Conservation (phyloP, 2,797 vertebrate genomes). For the Lepidocolaptes lacrymiger region DNA sequence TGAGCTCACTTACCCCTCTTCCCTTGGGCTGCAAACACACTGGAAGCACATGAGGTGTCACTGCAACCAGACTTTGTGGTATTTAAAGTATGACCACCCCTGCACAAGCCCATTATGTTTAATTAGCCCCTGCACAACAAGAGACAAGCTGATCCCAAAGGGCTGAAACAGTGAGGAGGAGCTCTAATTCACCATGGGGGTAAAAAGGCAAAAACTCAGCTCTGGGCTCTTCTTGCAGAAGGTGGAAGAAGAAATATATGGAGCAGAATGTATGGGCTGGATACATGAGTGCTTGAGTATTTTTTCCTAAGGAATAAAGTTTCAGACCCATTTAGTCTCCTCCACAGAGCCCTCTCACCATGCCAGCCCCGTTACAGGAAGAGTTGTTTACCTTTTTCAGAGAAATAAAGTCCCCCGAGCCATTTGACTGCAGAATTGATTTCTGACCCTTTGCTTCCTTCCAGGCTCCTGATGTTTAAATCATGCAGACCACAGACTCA, state of each 20-base stretch:
- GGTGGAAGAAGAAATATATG: rapidly evolving
- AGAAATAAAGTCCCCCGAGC: background rate
- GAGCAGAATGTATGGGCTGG: background rate
- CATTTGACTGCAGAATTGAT: slow-evolving; percentile 34
- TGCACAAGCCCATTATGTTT: background rate
- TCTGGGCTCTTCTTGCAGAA: background rate
- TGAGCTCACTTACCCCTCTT: background rate
- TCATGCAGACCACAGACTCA: background rate
- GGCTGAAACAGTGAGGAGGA: background rate
- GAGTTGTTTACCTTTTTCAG: background rate
- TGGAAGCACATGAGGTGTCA: background rate
- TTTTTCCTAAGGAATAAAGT: background rate
- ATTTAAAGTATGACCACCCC: background rate
- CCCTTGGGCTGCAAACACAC: background rate
- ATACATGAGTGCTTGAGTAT: rapidly evolving
- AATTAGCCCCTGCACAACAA: background rate
- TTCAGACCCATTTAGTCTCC: background rate
- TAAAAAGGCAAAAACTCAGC: background rate
- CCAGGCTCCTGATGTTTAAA: background rate
- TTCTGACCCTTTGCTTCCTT: slow-evolving; percentile 33
- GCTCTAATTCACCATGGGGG: background rate
- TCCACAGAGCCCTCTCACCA: background rate
- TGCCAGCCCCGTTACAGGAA: background rate
- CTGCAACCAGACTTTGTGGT: background rate
- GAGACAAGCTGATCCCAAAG: background rate